Evolutionary conservation across 2,888 invertebrate genomes (phyloP).

Genomic region (Synergus gifuensis): DNA sequence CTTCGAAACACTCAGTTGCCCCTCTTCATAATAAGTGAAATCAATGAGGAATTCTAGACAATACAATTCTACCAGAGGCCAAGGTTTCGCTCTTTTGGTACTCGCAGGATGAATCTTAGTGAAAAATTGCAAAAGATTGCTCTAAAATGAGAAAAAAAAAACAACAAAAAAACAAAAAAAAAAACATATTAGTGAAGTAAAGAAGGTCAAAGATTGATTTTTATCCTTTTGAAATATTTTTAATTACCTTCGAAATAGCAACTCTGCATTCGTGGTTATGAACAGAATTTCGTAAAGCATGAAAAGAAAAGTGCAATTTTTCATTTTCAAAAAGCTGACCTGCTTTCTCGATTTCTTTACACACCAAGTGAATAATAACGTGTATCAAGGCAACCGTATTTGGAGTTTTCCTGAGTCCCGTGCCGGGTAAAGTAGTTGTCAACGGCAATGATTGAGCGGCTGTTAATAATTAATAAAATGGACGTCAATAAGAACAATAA

Average conservation of each 20-base stretch:
- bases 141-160: conserved; percentile 75
- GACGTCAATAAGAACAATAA: not conserved
- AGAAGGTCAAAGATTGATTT: not conserved
- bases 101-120: conserved; percentile 79
- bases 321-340: conserved; percentile 77
- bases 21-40: conserved; percentile 80
- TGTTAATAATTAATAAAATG: conserved; percentile 59
- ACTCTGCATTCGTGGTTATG: conserved; percentile 82
- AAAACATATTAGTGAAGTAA: conserved; percentile 15
- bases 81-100: conserved; percentile 79
- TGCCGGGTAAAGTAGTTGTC: conserved; percentile 79
- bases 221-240: conserved; percentile 28
- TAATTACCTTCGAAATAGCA: conserved; percentile 81
- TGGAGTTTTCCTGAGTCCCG: conserved; percentile 79
- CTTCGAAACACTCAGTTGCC: conserved; percentile 79
- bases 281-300: conserved; percentile 79
- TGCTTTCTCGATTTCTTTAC: conserved; percentile 79
- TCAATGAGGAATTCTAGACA: conserved; percentile 80
- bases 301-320: conserved; percentile 78
- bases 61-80: conserved; percentile 79
- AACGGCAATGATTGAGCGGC: conserved; percentile 79
- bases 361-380: conserved; percentile 78
- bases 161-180: not conserved
- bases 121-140: conserved; percentile 78
- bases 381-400: conserved; percentile 79